These are phyloP conservation scores for Platalea minor DNA, from an alignment of 2,797 vertebrate species.

Conservation along the genomic window DNA sequence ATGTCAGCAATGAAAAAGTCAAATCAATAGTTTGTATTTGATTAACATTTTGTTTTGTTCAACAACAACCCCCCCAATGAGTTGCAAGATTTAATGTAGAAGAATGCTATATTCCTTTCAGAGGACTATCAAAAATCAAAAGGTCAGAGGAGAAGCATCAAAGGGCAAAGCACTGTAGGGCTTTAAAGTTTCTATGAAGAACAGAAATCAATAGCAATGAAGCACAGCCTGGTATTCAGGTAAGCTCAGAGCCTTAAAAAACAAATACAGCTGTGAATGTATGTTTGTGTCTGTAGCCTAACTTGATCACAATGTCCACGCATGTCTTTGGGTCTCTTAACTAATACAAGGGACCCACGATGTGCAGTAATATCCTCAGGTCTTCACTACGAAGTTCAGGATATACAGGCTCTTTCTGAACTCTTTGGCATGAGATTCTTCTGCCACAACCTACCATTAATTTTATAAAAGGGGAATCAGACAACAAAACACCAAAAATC, in stretches of 20 bases:
- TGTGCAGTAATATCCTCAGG: neutral
- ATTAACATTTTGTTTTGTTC: neutral
- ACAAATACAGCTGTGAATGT: neutral
- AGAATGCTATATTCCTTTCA: neutral
- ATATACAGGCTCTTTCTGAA: neutral
- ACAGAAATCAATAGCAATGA: neutral
- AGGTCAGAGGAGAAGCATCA: neutral
- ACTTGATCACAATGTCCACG: neutral
- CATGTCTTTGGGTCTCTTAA: neutral
- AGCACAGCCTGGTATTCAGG: neutral
- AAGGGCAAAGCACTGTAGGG: neutral
- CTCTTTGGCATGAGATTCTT: neutral
- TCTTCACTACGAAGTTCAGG: neutral
- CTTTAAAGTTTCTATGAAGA: neutral
- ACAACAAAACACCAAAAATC: neutral
- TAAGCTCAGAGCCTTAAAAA: neutral
- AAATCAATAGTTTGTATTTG: neutral
- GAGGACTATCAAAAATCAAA: neutral
- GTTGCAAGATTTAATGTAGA: neutral
- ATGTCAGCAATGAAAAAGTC: neutral
- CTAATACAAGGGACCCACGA: neutral
- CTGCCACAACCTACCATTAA: neutral
- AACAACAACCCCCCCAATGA: neutral
- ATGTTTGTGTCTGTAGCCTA: neutral
- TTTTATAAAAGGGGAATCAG: neutral